A percentile compares a stretch with the other conserved stretches of the same genome.
Evolutionary conservation across 2,888 invertebrate genomes (phyloP).

Genomic region (Scaptomyza flava): DNA sequence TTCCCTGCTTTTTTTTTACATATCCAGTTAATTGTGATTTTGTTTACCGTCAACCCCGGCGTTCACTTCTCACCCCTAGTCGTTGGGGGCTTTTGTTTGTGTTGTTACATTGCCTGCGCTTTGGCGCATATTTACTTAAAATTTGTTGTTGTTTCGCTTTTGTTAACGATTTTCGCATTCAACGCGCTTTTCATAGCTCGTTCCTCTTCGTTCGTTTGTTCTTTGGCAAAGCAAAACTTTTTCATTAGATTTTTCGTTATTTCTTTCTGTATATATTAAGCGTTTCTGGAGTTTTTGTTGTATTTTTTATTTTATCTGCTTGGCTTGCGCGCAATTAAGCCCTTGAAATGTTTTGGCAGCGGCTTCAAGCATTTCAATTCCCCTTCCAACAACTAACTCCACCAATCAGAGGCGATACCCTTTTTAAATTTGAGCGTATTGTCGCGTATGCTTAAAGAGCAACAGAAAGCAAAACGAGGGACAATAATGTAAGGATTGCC

Average conservation of each 20-base stretch:
- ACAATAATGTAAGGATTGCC: conserved; percentile 12
- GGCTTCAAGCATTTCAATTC: conserved; percentile 16
- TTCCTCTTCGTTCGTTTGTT: conserved; percentile 25
- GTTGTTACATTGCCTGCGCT: conserved; percentile 67
- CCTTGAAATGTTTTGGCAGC: conserved; percentile 63
- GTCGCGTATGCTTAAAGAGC: conserved; percentile 38
- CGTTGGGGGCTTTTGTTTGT: conserved; percentile 54
- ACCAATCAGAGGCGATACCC: conserved; percentile 61
- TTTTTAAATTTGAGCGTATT: conserved; percentile 65
- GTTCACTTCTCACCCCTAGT: conserved; percentile 14
- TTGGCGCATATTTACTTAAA: conserved; percentile 71
- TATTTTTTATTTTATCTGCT: conserved; percentile 59
- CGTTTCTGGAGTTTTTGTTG: not conserved
- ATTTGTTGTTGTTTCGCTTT: conserved; percentile 63
- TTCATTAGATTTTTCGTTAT: conserved; percentile 57
- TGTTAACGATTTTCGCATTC: conserved; percentile 62
- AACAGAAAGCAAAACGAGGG: not conserved
- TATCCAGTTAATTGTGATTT: conserved; percentile 80
- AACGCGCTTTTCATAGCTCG: conserved; percentile 57
- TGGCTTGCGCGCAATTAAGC: conserved; percentile 77
- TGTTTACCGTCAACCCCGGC: conserved; percentile 63
- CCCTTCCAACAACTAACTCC: not conserved
- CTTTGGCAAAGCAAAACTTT: conserved; percentile 60
- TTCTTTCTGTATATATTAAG: not conserved
- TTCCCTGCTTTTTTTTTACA: conserved; percentile 50